A percentile compares a stretch with the other conserved stretches of the same genome.
Conservation (phyloP, 2,797 vertebrate species). For the Falco berigora region DNA sequence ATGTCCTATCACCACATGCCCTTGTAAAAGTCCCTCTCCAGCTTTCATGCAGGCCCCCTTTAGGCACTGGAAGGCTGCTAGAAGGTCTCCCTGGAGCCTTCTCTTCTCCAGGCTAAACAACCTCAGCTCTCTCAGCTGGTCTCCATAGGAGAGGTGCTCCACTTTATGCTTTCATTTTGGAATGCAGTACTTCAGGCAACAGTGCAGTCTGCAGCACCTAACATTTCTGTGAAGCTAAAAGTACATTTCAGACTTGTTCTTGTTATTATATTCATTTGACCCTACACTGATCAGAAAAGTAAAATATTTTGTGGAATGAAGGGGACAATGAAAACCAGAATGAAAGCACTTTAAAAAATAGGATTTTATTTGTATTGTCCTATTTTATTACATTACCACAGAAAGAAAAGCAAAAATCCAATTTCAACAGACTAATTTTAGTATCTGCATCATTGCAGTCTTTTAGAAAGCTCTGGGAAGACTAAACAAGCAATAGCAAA, state of each 20-base stretch:
- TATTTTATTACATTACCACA: conserved; percentile 15
- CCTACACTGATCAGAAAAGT: not conserved
- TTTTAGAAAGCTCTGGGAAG: not conserved
- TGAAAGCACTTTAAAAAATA: not conserved
- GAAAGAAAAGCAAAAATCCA: not conserved
- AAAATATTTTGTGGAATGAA: not conserved
- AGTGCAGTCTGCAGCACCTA: not conserved
- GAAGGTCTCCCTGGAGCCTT: too few relatives aligned
- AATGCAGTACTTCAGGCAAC: not conserved
- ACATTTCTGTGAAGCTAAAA: not conserved
- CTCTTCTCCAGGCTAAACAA: too few relatives aligned
- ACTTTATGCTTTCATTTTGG: not conserved
- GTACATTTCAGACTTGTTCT: not conserved
- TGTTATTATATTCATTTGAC: not conserved
- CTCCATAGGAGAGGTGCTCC: too few relatives aligned
- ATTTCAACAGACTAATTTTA: conserved; percentile 24
- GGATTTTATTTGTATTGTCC: not conserved
- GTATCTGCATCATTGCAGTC: not conserved
- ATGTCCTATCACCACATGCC: too few relatives aligned
- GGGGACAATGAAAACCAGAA: not conserved
- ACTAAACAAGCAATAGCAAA: not conserved
- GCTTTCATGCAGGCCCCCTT: too few relatives aligned
- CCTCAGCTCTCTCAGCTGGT: too few relatives aligned
- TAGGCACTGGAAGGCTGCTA: too few relatives aligned
- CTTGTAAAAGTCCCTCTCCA: too few relatives aligned